These are phyloP conservation scores for Polypedilum pembai DNA, from an alignment of 1,140 invertebrate genomes.

Conservation along the genomic window DNA sequence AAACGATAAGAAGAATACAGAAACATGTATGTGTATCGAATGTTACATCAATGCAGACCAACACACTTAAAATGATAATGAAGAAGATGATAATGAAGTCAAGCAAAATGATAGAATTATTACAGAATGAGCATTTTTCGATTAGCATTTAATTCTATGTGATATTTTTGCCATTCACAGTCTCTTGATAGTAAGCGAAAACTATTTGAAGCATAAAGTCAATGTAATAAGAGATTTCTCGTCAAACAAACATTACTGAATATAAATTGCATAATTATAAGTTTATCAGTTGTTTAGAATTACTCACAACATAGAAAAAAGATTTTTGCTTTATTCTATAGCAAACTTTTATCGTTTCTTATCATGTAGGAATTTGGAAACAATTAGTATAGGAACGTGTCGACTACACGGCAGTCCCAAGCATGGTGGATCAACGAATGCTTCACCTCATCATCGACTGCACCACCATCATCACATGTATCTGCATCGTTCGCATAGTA, in stretches of 20 bases:
- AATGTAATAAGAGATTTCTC: not conserved
- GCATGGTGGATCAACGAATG: constrained; percentile 40
- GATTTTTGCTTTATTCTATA: not conserved
- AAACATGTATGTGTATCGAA: too few species aligned
- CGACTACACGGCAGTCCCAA: constrained; percentile 44
- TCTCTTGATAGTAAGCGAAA: not conserved
- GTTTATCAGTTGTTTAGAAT: constrained; percentile 14
- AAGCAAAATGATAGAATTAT: not conserved
- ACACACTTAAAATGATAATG: too few species aligned
- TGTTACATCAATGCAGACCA: too few species aligned
- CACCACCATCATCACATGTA: constrained; percentile 23
- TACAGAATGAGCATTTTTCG: not conserved
- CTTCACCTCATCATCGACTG: constrained; percentile 38
- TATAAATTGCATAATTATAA: constrained; percentile 28
- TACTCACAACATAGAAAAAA: not conserved
- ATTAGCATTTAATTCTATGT: not conserved
- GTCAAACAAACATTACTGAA: constrained; percentile 5
- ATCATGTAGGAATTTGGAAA: constrained; percentile 30
- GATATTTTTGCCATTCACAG: not conserved
- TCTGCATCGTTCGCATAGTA: constrained; percentile 28
- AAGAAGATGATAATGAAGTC: too few species aligned
- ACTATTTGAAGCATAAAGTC: not conserved
- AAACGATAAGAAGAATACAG: too few species aligned
- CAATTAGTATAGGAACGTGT: constrained; percentile 29
- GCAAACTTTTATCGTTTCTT: not conserved